These are phyloP conservation scores for Oxyscelio sp. DNA, from an alignment of 2,888 invertebrate genomes.

Conservation along the genomic window DNA sequence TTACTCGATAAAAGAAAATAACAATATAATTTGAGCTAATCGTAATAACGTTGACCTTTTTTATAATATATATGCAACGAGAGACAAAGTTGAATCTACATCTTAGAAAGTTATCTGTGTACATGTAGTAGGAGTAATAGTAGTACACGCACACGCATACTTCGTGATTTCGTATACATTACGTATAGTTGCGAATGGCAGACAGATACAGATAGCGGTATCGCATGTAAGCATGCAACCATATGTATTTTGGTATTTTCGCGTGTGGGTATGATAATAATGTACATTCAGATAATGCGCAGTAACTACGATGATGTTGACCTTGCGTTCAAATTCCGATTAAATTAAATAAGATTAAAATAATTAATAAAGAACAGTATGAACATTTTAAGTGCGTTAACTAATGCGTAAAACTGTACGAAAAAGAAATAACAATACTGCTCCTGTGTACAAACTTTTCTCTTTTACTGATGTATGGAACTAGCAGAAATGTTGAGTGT, in stretches of 20 bases:
- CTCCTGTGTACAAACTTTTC: no score
- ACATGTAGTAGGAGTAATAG: slow-evolving; percentile 3
- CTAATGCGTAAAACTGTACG: no score
- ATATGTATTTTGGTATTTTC: slow-evolving; percentile 38
- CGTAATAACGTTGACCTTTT: slow-evolving; percentile 13
- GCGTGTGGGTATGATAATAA: slow-evolving; percentile 49
- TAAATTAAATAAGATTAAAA: slow-evolving; percentile 22
- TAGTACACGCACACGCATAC: no score
- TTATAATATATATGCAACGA: background rate
- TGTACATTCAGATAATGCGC: slow-evolving; percentile 78
- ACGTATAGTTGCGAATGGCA: background rate
- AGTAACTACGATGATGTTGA: slow-evolving; percentile 83
- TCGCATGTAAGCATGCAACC: slow-evolving; percentile 18
- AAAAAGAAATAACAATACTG: no score
- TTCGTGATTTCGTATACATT: background rate
- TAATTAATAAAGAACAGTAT: background rate
- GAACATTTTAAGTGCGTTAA: no score
- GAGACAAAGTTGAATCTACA: slow-evolving; percentile 6
- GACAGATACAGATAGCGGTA: slow-evolving; percentile 37
- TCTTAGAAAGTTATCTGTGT: slow-evolving; percentile 23
- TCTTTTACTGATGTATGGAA: no score
- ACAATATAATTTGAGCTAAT: slow-evolving; percentile 2
- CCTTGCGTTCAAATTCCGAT: slow-evolving; percentile 82
- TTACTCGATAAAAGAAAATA: background rate
- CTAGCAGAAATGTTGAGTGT: no score